These are phyloP conservation scores for Leptatherina wallacei DNA, from an alignment of 2,797 vertebrate genomes.

Conservation along the genomic window DNA sequence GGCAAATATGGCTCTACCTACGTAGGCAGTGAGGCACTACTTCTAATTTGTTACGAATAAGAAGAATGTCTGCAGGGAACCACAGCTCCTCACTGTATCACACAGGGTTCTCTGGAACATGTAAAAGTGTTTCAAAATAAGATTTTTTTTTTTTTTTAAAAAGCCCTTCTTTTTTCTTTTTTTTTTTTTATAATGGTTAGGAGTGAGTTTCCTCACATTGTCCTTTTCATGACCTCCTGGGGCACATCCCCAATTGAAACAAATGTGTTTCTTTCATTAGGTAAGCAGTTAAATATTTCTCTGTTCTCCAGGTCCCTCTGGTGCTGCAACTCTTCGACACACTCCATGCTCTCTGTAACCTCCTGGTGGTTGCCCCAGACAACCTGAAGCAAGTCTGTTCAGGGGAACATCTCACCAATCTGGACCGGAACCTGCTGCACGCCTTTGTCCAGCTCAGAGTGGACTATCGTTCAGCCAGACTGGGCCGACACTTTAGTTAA, in stretches of 20 bases:
- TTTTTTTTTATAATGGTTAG: neutral
- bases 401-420: conserved; percentile 96
- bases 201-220: neutral
- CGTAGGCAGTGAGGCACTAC: neutral
- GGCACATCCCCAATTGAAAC: neutral
- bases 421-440: conserved; percentile 98
- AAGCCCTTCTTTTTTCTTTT: neutral
- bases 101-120: neutral
- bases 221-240: neutral
- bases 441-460: conserved; percentile 97
- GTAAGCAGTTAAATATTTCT: conserved; percentile 10
- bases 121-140: neutral
- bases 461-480: conserved; percentile 95
- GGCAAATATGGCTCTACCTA: conserved; percentile 38
- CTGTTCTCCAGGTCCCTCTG: conserved; percentile 88
- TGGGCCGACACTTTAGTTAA: conserved; percentile 99
- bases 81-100: neutral
- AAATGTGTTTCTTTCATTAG: neutral
- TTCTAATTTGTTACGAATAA: conserved; percentile 10
- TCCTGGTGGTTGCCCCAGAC: conserved; percentile 98
- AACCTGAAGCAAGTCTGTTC: conserved; percentile 99
- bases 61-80: neutral
- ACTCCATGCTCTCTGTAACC: conserved; percentile 98
- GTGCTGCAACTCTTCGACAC: conserved; percentile 99
- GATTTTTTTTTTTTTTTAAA: neutral